Base-by-base conservation (phyloP, 2,113 vertebrate species). In the Daubentonia madagascariensis region DNA sequence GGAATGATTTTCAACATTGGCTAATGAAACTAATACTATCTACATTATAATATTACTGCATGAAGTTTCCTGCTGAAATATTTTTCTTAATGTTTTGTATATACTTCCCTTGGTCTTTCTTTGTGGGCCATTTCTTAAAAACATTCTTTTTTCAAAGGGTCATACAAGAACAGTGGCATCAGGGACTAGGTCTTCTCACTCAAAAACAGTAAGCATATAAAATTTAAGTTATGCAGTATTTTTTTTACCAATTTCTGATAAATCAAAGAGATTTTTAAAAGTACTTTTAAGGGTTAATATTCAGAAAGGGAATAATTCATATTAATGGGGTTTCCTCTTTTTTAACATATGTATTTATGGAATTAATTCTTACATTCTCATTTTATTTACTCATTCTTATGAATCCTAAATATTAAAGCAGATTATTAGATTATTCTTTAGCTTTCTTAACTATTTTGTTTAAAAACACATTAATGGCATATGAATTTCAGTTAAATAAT, bases 371-470 rank as follows among this genome's bases (percentile, higher is more conserved):
- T 84, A 22, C 57, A 73, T 61, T 90, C 85, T 94, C 17, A 40
- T 80, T 72, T 85, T 37, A 59, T 84, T 95, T 84, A 65, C 50
- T 92, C 14, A 87, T 48, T 93, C 52, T 94, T 79, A 81, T 79
- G 52, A 88, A 89, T 90, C 17, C 54, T 93, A 96, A 93, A 61
- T 91, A 84, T 85, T 88, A 97, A 92, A 92, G 6, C 20, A 91
- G 32, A 40, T 93, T 87, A 86, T 93, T 93, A 83, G 52, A 81
- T 68, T 87, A 43, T n/a, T 80, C 25, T 72, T 85, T 83, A 68
- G 25, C 28, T 59, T 83, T 87, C 35, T 76, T 85, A 75, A n/a
- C 4, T 65, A 48, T 68, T 85, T 86, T 67, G 25, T 25, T 96
- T 89, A 85, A 43, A 87, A 92, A 13, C 5, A 76, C 13, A 87